Conservation (phyloP, 2,888 invertebrate species). For the Lasioglossum figueresi region DNA sequence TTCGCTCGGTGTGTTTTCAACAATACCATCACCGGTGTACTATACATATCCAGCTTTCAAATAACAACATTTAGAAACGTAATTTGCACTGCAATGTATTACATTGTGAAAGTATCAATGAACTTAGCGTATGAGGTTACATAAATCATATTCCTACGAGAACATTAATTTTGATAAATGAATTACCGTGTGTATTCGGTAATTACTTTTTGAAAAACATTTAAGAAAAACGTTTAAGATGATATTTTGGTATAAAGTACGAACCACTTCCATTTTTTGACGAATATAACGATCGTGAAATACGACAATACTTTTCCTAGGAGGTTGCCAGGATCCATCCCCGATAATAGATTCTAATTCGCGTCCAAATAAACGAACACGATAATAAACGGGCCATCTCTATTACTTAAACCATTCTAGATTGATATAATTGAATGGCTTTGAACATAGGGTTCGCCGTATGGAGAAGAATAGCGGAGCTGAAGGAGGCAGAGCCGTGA, state of each 20-base stretch:
- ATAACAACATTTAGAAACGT: background rate
- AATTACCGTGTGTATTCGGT: background rate
- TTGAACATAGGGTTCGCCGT: background rate
- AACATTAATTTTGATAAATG: background rate
- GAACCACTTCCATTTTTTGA: background rate
- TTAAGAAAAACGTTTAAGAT: too few species aligned
- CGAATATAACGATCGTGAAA: background rate
- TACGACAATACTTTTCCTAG: background rate
- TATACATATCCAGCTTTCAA: background rate
- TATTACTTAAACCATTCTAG: slow-evolving; percentile 13
- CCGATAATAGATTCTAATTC: background rate
- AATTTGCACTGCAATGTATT: background rate
- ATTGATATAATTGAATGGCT: slow-evolving; percentile 10
- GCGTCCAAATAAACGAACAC: background rate
- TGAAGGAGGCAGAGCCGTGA: slow-evolving; percentile 2
- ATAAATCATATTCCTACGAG: background rate
- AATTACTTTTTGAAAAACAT: background rate
- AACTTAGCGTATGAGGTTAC: background rate
- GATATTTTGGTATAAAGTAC: background rate
- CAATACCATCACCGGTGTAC: background rate
- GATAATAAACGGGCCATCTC: background rate
- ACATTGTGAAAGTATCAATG: background rate
- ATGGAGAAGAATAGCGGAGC: background rate
- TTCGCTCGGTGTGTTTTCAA: slow-evolving; percentile 5
- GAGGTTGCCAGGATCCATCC: background rate